A percentile compares a stretch with the other conserved stretches of the same genome.
These are phyloP conservation scores for Eulemur mongoz DNA, from an alignment of 2,797 vertebrate genomes.

Conservation along the genomic window DNA sequence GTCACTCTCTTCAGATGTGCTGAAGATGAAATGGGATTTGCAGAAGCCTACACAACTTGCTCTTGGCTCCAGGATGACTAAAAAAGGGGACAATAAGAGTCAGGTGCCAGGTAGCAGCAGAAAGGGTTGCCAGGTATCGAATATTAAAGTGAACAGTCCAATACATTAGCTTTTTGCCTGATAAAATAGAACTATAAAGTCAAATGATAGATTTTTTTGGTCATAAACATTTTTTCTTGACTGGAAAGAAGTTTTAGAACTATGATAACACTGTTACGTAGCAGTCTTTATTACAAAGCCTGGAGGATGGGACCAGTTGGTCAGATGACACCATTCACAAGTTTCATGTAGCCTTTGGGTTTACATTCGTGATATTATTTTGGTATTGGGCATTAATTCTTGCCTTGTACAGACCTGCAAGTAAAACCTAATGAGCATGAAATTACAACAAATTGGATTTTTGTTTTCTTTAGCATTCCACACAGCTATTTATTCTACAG, in stretches of 20 bases:
- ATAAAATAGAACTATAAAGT: conserved; percentile 32
- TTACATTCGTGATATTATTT: background rate
- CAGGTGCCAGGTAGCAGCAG: background rate
- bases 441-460: background rate
- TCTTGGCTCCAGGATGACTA: background rate
- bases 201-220: conserved; percentile 2
- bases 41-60: background rate
- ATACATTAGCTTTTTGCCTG: background rate
- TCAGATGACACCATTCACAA: background rate
- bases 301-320: background rate
- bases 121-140: background rate
- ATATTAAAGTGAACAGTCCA: background rate
- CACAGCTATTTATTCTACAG: background rate
- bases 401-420: background rate
- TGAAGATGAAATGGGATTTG: conserved; percentile 22
- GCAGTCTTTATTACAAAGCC: background rate
- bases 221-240: background rate
- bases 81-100: background rate
- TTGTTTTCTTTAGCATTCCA: background rate
- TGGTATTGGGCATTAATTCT: background rate
- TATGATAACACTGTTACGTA: background rate
- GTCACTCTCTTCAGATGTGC: background rate
- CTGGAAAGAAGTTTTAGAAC: conserved; percentile 26
- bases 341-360: conserved; percentile 8
- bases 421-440: background rate